Evolutionary conservation across 2,113 vertebrate species (phyloP).

Genomic region (Hylia prasina): DNA sequence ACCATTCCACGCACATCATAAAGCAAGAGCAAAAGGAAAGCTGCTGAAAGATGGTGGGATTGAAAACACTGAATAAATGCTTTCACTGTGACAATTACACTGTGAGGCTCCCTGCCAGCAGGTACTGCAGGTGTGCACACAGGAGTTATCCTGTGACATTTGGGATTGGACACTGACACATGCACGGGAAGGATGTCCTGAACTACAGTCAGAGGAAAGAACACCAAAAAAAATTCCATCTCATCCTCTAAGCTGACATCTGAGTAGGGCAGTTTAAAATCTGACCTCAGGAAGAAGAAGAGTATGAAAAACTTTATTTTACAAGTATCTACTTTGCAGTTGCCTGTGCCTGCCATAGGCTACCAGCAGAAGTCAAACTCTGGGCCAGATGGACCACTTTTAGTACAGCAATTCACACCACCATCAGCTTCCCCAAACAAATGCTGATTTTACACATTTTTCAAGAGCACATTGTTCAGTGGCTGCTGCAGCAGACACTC

Average conservation of each 20-base stretch:
- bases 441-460: slow-evolving; percentile 29
- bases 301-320: background rate
- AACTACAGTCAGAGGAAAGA: background rate
- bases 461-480: background rate
- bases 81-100: background rate
- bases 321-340: background rate
- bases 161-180: background rate
- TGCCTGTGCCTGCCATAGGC: background rate
- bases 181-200: background rate
- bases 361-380: background rate
- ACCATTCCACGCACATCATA: background rate
- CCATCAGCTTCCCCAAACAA: background rate
- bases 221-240: background rate
- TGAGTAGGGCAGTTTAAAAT: background rate
- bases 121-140: background rate
- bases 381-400: background rate
- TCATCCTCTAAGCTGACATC: background rate
- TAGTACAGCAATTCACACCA: background rate
- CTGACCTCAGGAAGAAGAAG: background rate
- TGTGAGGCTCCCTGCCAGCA: background rate
- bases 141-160: background rate
- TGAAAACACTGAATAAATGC: background rate
- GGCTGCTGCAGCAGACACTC: background rate
- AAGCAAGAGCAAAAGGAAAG: background rate
- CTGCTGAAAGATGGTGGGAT: background rate